Base-by-base conservation (phyloP, 2,888 invertebrate species). In the Habrosyne pyritoides region DNA sequence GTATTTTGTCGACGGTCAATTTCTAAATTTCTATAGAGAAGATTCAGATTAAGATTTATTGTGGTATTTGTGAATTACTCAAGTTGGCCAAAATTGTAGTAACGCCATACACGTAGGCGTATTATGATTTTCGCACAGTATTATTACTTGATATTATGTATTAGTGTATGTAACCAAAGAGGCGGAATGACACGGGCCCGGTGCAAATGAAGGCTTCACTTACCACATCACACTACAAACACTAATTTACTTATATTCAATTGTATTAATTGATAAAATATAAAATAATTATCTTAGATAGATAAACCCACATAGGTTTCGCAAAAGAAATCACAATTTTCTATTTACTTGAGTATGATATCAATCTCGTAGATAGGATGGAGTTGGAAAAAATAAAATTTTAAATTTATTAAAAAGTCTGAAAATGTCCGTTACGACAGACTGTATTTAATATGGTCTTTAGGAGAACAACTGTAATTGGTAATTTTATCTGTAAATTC, bases 121-220 rank as follows among this genome's bases (percentile, higher is more conserved):
- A 83, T 85, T 86, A 86, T 87, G 75, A 84, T 89, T 87, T 89
- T 85, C 83, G 83, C 86, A 87, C 87, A 88, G 88, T 89, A 86
- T 88, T 88, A 90, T 84, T 89, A 87, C 83, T 84, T 81, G 69
- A 75, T 86, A 83, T 80, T 71, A 66, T 68, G 75, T 75, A 71
- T 70, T 76, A 73, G 77, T 73, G 66, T 77, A 71, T 67, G 71
- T 69, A 69, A 66, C 66, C 67, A 67, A 62, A 72, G 77, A 78
- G 74, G 72, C 69, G 75, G 69, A 72, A 71, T 67, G 67, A 79
- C 83, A 83, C 78, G 86, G 86, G 83, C 87, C 87, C 88, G 86
- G 79, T 83, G 85, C 83, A 76, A 65, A 70, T 65, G 66, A 64
- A 69, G 62, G 64, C 68, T 71, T 76, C 56, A 65, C 73, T 75